Base-by-base conservation (phyloP, 2,888 invertebrate species). In the Amphipyra berbera region DNA sequence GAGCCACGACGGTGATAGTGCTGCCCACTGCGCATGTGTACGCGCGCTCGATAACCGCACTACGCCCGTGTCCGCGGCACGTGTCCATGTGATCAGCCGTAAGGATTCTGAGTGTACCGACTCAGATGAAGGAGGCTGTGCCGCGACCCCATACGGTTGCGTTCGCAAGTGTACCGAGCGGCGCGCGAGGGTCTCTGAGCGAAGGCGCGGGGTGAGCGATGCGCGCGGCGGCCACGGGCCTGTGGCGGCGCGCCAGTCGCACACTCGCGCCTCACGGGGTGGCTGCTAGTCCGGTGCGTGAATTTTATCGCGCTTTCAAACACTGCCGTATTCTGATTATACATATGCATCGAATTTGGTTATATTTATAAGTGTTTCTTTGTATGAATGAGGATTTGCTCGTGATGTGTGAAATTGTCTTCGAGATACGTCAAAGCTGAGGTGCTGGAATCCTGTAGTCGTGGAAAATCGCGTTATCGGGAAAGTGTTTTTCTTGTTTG, bases 401-500 rank as follows among this genome's bases (percentile, higher is more conserved):
- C 72, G 86, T 87, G 84, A 83, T 85, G 87, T 86, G 86, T 79
- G 78, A 61, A 79, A 73, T 73, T 73, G 77, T 81, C 64, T 73
- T 57, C 63, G 73, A 68, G 44, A 69, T 52, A 49, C 52, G 50
- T 59, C 50, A 68, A 45, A 70, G 62, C 64, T 68, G 85, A 77
- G 68, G 82, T 84, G 84, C 55, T 75, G 55, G 72, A 78, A 74
- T 79, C 61, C 62, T 73, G 70, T 78, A 73, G 61, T 82, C 73
- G 83, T 84, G 87, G 76, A 88, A 85, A 87, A 82, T 83, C 63
- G 78, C 78, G 77, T 77, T 84, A 81, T 85, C 78, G 86, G 91
- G 85, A 90, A 91, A 92, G 92, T 92, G 91, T 90, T 93, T 93
- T 92, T 89, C 89, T 91, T 88, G 88, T 87, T 88, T 88, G 89